phyloP scores from a whole-genome alignment of 2,113 vertebrate species.

The Campylomormyrus numenius region DNA sequence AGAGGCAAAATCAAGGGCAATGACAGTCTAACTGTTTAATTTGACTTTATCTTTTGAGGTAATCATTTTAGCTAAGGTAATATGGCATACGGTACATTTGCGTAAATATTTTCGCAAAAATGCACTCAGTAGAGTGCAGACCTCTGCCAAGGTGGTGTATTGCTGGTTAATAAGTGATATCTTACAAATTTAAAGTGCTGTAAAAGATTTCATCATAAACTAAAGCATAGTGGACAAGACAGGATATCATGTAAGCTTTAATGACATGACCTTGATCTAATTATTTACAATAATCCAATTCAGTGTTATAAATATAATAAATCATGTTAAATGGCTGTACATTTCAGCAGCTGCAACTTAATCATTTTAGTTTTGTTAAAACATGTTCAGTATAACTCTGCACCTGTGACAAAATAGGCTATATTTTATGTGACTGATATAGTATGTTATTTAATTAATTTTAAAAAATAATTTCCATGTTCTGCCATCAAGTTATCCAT shows the following conservation, averaged over 20 bases:
- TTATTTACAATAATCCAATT: neutral
- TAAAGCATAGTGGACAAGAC: too few species aligned
- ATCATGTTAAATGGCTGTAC: neutral
- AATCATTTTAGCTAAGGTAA: neutral
- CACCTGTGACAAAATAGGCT: neutral
- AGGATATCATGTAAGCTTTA: neutral
- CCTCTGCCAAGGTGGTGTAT: neutral
- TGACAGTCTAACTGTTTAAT: neutral
- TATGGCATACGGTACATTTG: neutral
- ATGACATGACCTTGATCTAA: neutral
- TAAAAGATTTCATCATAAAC: neutral
- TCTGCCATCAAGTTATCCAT: neutral
- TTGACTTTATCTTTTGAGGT: too few species aligned
- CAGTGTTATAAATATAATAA: neutral
- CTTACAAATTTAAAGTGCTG: neutral
- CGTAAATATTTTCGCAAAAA: neutral
- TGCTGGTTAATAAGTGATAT: neutral
- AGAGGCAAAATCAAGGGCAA: neutral
- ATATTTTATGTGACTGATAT: neutral
- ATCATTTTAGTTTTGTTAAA: neutral
- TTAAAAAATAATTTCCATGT: neutral
- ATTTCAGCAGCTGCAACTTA: neutral
- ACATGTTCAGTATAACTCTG: neutral
- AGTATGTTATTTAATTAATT: neutral
- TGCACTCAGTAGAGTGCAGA: neutral